Conservation (phyloP, 1,140 invertebrate species). For the Plectus sambesii region DNA sequence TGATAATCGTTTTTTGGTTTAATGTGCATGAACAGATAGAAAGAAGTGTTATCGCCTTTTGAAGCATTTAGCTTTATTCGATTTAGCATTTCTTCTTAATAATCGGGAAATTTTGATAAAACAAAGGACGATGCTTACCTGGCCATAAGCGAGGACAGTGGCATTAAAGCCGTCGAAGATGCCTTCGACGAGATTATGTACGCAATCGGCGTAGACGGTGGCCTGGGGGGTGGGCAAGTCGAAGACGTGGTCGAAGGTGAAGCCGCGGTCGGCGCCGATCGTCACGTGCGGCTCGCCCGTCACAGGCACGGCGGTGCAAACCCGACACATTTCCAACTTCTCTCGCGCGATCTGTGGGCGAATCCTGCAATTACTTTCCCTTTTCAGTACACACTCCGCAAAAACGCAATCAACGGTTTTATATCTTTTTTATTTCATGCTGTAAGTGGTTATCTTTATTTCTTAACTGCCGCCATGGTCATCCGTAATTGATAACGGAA, state of each 20-base stretch:
- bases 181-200: slow-evolving; percentile 59
- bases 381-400: too few species aligned
- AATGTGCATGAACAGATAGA: too few species aligned
- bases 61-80: too few species aligned
- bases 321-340: slow-evolving; percentile 81
- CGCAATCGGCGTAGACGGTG: slow-evolving; percentile 63
- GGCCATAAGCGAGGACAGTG: slow-evolving; percentile 52
- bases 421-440: too few species aligned
- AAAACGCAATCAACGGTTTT: too few species aligned
- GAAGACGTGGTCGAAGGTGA: slow-evolving; percentile 80
- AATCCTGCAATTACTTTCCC: slow-evolving; percentile 71
- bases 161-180: slow-evolving; percentile 53
- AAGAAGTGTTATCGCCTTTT: too few species aligned
- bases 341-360: slow-evolving; percentile 82
- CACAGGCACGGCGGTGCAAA: slow-evolving; percentile 72
- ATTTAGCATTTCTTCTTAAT: too few species aligned
- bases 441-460: too few species aligned
- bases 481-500: too few species aligned
- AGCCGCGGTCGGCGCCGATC: slow-evolving; percentile 72
- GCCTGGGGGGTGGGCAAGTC: slow-evolving; percentile 58
- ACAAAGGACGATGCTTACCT: slow-evolving; percentile 46
- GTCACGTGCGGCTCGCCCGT: slow-evolving; percentile 65
- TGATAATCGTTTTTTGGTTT: too few species aligned
- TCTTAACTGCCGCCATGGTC: too few species aligned
- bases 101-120: too few species aligned